Evolutionary conservation across 1,140 invertebrate genomes (phyloP), one percentile per base, ranked within the genome.

Genomic region (Aphelinus certus): DNA sequence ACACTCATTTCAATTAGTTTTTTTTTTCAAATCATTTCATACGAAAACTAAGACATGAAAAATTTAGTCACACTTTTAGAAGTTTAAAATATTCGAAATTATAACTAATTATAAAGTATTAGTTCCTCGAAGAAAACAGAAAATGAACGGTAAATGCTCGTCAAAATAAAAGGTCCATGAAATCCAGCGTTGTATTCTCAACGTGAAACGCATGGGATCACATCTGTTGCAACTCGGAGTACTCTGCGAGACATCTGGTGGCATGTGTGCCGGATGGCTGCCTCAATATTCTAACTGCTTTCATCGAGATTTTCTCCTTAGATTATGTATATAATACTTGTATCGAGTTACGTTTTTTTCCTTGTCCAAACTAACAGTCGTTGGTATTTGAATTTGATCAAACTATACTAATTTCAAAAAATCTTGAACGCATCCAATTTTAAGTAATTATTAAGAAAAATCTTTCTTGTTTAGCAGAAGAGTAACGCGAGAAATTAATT

Each of bases 201-300:
- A 26, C 26, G 47, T 26, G 53, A 69, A 60, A 60, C 51, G 53
- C 57, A 43, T 26, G 60, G 49, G 1, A 60, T 49, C n/a, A 57
- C 67, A 69, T 69, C 67, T 69, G 67, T 51, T 53, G 9, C 48
- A 43, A 49, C 42, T 45, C 49, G 46, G 63, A 74, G 48, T 47
- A 55, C 65, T 9, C 48, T 51, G 61, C 53, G 58, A 70, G 65
- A 70, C 61, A 75, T 69, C 60, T 69, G 60, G 71, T 57, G 26
- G 26, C 55, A 42, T 6, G 1, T 26, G 26, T 26, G 26, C 26
- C 26, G 26, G 26, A 26, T 26, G 26, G 26, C 26, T 26, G 26
- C 26, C 26, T 26, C 26, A 26, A 26, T 26, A 26, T 26, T 26
- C 26, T 26, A 26, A 26, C 26, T 26, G 26, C 26, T 26, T 26